Conservation (phyloP, 2,113 vertebrate genomes). For the Speoplatyrhinus poulsoni region DNA sequence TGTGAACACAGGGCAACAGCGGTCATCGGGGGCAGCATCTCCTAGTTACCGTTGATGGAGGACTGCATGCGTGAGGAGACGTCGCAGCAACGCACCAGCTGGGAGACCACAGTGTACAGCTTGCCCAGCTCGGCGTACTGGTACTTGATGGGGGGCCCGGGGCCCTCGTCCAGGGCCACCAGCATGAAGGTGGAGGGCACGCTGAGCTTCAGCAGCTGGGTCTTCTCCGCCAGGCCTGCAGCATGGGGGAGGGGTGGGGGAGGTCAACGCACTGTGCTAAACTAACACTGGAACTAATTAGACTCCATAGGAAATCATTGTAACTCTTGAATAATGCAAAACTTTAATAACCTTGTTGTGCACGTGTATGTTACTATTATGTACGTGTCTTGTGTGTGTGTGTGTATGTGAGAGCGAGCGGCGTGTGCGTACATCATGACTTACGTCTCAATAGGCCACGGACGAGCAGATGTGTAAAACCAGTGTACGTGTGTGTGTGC, state of each 20-base stretch:
- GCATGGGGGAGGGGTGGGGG: background rate
- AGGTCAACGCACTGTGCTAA: background rate
- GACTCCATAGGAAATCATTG: no score
- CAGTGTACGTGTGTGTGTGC: background rate
- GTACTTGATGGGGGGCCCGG: constrained; percentile 98
- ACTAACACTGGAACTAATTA: background rate
- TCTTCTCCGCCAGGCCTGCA: constrained; percentile 95
- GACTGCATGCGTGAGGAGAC: constrained; percentile 97
- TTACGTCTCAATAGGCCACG: background rate
- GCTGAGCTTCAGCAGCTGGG: constrained; percentile 93
- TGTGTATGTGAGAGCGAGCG: no score
- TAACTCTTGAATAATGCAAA: no score
- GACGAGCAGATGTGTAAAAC: constrained; percentile 29
- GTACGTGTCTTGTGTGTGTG: no score
- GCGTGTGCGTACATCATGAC: background rate
- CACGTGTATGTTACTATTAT: no score
- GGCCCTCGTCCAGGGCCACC: constrained; percentile 96
- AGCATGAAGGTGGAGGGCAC: constrained; percentile 99
- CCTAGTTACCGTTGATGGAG: constrained; percentile 90
- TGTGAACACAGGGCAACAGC: no score
- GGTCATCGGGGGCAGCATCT: no score
- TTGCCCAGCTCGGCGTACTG: constrained; percentile 98
- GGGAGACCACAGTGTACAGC: constrained; percentile 96
- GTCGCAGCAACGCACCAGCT: constrained; percentile 97
- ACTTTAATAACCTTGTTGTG: no score